Evolutionary conservation across 2,797 vertebrate species (phyloP).

Genomic region (Fratercula arctica): DNA sequence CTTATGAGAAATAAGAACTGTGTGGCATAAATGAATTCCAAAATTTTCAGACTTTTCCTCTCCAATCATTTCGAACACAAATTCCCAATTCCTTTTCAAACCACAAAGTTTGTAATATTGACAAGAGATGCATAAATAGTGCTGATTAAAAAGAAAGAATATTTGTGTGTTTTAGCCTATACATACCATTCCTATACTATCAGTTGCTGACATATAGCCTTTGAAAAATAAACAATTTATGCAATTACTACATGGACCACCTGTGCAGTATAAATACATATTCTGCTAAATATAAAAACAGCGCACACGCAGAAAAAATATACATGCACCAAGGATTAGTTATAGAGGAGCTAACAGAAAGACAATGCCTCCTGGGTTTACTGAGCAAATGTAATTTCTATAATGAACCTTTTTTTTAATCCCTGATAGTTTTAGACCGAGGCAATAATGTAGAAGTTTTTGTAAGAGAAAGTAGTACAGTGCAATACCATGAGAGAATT

Average conservation of each 20-base stretch:
- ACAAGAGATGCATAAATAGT: background rate
- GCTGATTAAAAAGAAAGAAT: background rate
- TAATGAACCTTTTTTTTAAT: conserved; percentile 69
- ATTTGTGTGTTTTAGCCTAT: conserved; percentile 34
- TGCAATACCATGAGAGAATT: conserved; percentile 29
- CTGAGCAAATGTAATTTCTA: conserved; percentile 72
- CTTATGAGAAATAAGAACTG: background rate
- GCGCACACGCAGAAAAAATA: background rate
- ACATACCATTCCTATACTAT: background rate
- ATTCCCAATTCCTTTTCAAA: background rate
- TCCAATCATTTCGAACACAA: background rate
- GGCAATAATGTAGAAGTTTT: conserved; percentile 57
- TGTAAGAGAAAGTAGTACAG: background rate
- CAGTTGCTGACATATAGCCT: conserved; percentile 20
- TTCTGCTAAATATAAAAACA: conserved; percentile 53
- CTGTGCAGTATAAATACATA: conserved; percentile 64
- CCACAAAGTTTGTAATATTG: background rate
- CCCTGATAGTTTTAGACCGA: conserved; percentile 44
- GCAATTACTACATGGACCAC: conserved; percentile 24
- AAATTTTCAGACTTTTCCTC: background rate
- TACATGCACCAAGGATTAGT: conserved; percentile 54
- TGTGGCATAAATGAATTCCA: background rate
- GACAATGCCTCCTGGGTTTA: conserved; percentile 74
- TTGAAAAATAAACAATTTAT: conserved; percentile 66
- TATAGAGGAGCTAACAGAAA: conserved; percentile 62